Evolutionary conservation across 2,797 vertebrate species (phyloP).

Genomic region (Myotis myotis): DNA sequence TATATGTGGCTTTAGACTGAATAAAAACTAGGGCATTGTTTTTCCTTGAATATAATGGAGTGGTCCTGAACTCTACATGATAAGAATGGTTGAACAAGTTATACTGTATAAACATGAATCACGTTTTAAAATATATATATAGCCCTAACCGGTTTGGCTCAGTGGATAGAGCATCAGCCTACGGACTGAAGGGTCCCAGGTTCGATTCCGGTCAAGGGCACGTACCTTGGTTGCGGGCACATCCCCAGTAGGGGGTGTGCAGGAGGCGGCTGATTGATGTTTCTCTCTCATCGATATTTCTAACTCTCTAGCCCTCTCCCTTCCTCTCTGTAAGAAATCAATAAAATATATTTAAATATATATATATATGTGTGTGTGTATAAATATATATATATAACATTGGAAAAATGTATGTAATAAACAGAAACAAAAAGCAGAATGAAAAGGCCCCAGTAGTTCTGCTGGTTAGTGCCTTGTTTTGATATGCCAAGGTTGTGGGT

Average conservation of each 20-base stretch:
- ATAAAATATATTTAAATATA: background rate
- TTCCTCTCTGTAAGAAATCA: too few relatives aligned
- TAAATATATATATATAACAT: background rate
- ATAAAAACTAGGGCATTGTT: conserved; percentile 1
- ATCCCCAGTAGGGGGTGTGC: too few relatives aligned
- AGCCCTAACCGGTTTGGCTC: too few relatives aligned
- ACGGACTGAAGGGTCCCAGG: too few relatives aligned
- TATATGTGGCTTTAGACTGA: conserved; percentile 16
- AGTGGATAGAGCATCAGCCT: too few relatives aligned
- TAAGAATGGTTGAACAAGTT: conserved; percentile 30
- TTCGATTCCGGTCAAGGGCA: too few relatives aligned
- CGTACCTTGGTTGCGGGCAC: too few relatives aligned
- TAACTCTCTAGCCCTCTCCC: too few relatives aligned
- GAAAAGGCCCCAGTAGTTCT: background rate
- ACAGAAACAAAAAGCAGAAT: conserved; percentile 41
- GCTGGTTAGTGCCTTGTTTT: background rate
- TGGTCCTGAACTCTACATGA: background rate
- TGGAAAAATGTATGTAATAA: background rate
- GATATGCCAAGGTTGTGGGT: background rate
- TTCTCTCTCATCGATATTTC: too few relatives aligned
- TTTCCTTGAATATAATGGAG: conserved; percentile 39
- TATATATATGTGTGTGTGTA: background rate
- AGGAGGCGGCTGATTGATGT: too few relatives aligned
- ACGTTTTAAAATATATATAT: background rate
- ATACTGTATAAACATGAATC: background rate